Evolutionary conservation across 1,140 invertebrate species (phyloP), one percentile per base, ranked within the genome.

Genomic region (Gryllus bimaculatus): DNA sequence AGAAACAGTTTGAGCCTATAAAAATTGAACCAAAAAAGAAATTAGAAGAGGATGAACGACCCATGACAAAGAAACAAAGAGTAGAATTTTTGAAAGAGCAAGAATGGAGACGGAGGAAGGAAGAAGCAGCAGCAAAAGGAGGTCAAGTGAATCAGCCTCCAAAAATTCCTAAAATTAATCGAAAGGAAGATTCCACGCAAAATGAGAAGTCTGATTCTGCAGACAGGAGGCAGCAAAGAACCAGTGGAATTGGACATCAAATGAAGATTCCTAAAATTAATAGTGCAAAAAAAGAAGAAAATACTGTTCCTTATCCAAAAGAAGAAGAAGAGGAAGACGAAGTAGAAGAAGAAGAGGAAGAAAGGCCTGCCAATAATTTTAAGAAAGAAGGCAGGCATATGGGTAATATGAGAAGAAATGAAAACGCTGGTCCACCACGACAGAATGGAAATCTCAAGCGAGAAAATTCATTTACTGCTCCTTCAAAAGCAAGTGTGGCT

Each of bases 21-120:
- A 90, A 91, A 82, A 87, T 89, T 75, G 90, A 91, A 81, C 83
- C 86, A 79, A 91, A 90, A 84, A 84, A 85, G 26, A 87, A 88
- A 82, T 85, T 83, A 81, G 83, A 85, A 77, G 92, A 93, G 80
- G 85, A 89, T 0, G 92, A 93, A 81, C 87, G 92, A 77, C 85
- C 90, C 8, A 91, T 95, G 88, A 96, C 95, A 0, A 93, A 94
- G 80, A 93, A 91, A 81, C 93, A 96, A 82, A 93, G 90, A 82
- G 88, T 88, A 74, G 93, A 95, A 83, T 89, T 90, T 83, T 89
- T 93, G 82, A 86, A 86, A 81, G 88, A 90, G 82, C 88, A 87
- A 81, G 88, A 89, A 79, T 87, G 85, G 83, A 82, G 84, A 20
- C 48, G 73, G 54, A 80, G 80, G 78, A 81, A 78, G 73, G 77